Evolutionary conservation across 2,113 vertebrate genomes (phyloP), one percentile per base, ranked within the genome.

Genomic region (Misgurnus anguillicaudatus): DNA sequence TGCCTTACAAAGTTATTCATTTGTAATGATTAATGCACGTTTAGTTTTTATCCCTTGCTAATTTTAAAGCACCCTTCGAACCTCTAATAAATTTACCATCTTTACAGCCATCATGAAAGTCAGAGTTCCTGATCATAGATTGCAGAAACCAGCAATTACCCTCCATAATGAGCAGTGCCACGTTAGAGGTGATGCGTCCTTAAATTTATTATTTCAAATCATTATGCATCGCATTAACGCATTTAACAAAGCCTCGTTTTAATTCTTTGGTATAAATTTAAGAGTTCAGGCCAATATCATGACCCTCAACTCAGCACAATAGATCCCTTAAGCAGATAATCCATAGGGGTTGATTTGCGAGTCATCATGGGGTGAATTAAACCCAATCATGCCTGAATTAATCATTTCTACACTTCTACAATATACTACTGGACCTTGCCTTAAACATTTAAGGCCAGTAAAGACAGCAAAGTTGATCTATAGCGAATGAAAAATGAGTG

Each of bases 331-430:
- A 94, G 85, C 91, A 91, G 88, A 90, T 95, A 94, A 95, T 95
- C 95, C 89, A 95, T 94, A 91, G 80, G n/a, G 77, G 89, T 89
- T 95, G 94, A 95, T 95, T 95, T 95, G 93, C 95, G 91, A 91
- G 93, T 87, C 91, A 91, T 94, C 94, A 94, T 88, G 90, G 94
- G 93, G 91, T 93, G 93, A 94, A 94, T 92, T 89, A 92, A 90
- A 92, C 93, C 89, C 89, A 87, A 91, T 94, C 90, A 94, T 89
- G 92, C 90, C 91, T 91, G 90, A 94, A 95, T 92, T 93, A 90
- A 91, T 90, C 92, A 90, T 92, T 86, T 79, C 62, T 80, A 57
- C 19, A 36, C 45, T 19, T 5, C 45, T 17, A 64, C 60, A 58
- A 65, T 71, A 64, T 64, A 48, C 24, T 24, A 62, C 55, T 61